Evolutionary conservation across 2,113 vertebrate species (phyloP).

Genomic region (Columba janthina): DNA sequence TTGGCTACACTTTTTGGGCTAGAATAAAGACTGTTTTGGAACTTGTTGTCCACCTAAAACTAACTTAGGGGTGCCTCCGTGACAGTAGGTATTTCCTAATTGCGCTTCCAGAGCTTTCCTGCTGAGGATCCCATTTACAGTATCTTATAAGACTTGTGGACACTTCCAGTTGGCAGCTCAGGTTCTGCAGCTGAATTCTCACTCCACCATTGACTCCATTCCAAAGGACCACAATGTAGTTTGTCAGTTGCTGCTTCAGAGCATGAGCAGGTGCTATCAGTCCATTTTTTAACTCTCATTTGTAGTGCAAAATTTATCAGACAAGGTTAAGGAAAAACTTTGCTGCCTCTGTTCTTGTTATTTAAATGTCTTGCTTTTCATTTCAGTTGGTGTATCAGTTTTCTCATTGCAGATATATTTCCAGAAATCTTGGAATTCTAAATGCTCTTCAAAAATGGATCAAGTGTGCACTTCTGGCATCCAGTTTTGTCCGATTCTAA

Average conservation of each 20-base stretch:
- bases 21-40: too few species aligned
- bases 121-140: neutral
- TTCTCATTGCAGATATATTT: neutral
- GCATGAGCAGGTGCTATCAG: rapidly evolving
- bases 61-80: too few species aligned
- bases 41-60: too few species aligned
- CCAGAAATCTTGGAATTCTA: neutral
- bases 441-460: neutral
- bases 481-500: neutral
- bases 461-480: neutral
- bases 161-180: neutral
- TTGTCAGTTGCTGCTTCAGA: neutral
- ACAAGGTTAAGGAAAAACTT: neutral
- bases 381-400: neutral
- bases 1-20: too few species aligned
- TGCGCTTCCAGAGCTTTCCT: neutral
- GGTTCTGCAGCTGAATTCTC: neutral
- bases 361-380: neutral
- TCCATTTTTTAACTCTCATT: neutral
- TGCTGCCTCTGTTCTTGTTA: neutral
- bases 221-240: neutral
- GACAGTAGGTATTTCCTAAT: neutral
- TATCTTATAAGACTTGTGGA: neutral
- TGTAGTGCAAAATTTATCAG: neutral
- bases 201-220: neutral